A percentile compares a stretch with the other conserved stretches of the same genome.
phyloP scores from a whole-genome alignment of 2,888 invertebrate species.

The Lasius fuliginosus region DNA sequence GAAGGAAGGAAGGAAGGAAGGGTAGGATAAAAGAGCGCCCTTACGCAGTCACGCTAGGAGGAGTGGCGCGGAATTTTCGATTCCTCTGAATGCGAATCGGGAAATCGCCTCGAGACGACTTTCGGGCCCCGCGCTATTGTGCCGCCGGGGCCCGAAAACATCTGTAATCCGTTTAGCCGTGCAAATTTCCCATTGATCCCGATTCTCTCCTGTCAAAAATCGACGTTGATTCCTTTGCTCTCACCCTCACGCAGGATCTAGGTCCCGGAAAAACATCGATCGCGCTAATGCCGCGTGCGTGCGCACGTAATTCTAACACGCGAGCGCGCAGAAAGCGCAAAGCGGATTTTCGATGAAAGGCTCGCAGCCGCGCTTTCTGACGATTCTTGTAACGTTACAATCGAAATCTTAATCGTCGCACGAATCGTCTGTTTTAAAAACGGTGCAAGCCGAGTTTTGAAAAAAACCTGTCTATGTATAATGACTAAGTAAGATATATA shows the following conservation, averaged over 20 bases:
- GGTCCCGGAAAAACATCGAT: constrained; percentile 68
- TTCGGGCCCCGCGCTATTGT: constrained; percentile 65
- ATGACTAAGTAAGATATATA: not conserved
- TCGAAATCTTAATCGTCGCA: not conserved
- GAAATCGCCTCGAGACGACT: constrained; percentile 72
- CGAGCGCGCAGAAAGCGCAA: constrained; percentile 39
- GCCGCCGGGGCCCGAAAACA: constrained; percentile 79
- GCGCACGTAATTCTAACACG: constrained; percentile 56
- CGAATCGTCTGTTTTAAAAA: not conserved
- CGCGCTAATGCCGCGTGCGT: constrained; percentile 62
- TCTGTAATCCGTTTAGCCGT: constrained; percentile 86
- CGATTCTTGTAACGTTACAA: constrained; percentile 1
- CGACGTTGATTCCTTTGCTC: constrained; percentile 54
- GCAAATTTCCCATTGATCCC: constrained; percentile 84
- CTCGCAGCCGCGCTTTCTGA: constrained; percentile 25
- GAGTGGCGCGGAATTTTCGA: constrained; percentile 55
- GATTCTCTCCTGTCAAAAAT: constrained; percentile 71
- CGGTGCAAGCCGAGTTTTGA: not conserved
- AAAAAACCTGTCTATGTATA: not conserved
- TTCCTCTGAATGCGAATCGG: constrained; percentile 70
- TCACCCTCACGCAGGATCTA: constrained; percentile 40
- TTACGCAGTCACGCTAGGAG: not conserved
- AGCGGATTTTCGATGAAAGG: constrained; percentile 66
- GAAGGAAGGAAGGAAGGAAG: constrained; percentile 44
- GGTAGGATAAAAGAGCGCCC: constrained; percentile 9